phyloP scores from a whole-genome alignment of 2,113 vertebrate genomes.

The Chlorodrepanis virens region DNA sequence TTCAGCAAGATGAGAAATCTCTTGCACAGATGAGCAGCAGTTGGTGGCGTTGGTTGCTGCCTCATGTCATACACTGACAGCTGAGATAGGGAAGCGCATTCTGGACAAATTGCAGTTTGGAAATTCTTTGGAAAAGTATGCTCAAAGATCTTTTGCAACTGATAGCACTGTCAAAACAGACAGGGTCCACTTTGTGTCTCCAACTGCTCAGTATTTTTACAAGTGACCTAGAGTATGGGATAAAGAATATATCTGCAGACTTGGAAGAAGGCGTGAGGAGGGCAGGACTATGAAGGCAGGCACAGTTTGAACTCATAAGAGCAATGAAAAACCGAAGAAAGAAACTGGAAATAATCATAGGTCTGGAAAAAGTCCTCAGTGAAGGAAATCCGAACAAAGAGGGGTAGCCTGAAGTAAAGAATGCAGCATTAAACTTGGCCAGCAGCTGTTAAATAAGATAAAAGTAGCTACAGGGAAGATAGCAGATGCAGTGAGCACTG shows the following conservation, averaged over 20 bases:
- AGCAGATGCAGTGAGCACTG: neutral
- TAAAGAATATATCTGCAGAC: neutral
- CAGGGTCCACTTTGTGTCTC: neutral
- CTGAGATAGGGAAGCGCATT: neutral
- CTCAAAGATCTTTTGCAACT: neutral
- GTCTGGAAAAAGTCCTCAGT: neutral
- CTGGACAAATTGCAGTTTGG: neutral
- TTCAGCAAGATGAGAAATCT: neutral
- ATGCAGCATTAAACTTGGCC: neutral
- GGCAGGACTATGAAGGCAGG: neutral
- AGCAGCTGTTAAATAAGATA: neutral
- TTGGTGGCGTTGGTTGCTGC: accelerated
- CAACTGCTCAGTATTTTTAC: neutral
- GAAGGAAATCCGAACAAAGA: neutral
- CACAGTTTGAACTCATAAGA: neutral
- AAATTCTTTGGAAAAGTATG: neutral
- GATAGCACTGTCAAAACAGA: neutral
- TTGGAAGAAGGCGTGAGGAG: neutral
- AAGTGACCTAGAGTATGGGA: neutral
- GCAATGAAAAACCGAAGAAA: neutral
- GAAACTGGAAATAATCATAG: neutral
- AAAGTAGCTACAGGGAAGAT: neutral
- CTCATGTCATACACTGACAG: neutral
- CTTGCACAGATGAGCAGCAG: neutral
- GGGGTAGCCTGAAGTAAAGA: neutral